Base-by-base conservation (phyloP, 2,888 invertebrate species). In the Polydrusus cervinus region DNA sequence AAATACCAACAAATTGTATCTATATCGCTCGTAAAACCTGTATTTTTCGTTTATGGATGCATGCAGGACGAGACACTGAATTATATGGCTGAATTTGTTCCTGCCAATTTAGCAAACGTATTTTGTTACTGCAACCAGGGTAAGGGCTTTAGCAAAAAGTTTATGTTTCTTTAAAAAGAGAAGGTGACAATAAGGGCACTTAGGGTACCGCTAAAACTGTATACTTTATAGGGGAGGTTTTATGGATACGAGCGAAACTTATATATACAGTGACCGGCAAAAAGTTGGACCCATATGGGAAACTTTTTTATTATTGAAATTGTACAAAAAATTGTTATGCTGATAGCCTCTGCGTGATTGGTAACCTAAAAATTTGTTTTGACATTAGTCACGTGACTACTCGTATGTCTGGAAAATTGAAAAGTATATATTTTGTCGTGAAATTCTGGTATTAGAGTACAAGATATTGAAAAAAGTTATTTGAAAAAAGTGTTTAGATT, bases 31-130 rank as follows among this genome's bases (percentile, higher is more conserved):
- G 51, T 51, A 51, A 51, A 51, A 5, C 10, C 20, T 13, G 25
- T 77, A 80, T 81, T 75, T 81, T 80, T 60, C 76, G 82, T 34
- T 81, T 79, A 81, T 74, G 57, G 80, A 78, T 78, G 80, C 78
- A 65, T 47, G 45, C 25, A 16, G 47, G 25, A 64, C 43, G 40
- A 25, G 49, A 49, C 49, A 47, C 47, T 34, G 45, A 64, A 25
- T 64, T 64, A 64, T 64, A 64, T 30, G 6, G 25, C 64, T 47
- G 25, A 30, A 64, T 64, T 64, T 47, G 47, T 13, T 45, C 25
- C 47, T 14, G 14, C 20, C 40, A n/a, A 25, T 64, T 64, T 64
- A 64, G 49, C 61, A 61, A 20, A 20, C 25, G 51, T 51, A 51
- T 51, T 25, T 51, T 25, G 51, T 51, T 51, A 51, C 51, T 25